phyloP scores from a whole-genome alignment of 2,888 invertebrate species.

The Parochlus steinenii region DNA sequence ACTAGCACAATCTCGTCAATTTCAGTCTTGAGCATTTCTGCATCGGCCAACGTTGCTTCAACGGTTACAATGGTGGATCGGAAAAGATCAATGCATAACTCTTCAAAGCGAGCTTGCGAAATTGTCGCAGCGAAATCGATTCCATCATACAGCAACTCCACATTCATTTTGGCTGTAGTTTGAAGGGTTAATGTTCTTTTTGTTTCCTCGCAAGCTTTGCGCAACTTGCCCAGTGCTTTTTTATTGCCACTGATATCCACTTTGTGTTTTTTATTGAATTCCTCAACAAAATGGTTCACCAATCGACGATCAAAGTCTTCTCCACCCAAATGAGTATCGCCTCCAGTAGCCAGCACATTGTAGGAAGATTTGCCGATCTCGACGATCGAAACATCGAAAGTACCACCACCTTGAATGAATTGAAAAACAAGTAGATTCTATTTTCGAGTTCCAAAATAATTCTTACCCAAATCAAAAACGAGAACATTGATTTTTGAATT shows the following conservation, averaged over 20 bases:
- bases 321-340: constrained; percentile 65
- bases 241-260: constrained; percentile 52
- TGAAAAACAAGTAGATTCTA: no score
- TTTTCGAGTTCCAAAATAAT: constrained; percentile 5
- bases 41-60: constrained; percentile 64
- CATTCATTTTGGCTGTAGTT: constrained; percentile 67
- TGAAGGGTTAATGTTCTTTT: constrained; percentile 61
- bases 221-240: constrained; percentile 60
- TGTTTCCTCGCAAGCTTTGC: constrained; percentile 72
- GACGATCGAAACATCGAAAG: constrained; percentile 83
- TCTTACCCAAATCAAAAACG: constrained; percentile 47
- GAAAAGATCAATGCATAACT: constrained; percentile 67
- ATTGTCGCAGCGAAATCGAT: constrained; percentile 81
- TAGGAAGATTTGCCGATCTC: constrained; percentile 75
- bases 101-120: constrained; percentile 75
- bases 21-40: constrained; percentile 65
- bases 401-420: constrained; percentile 87
- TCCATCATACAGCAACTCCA: constrained; percentile 78
- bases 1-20: constrained; percentile 72
- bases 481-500: constrained; percentile 60
- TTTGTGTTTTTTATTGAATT: constrained; percentile 59
- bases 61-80: constrained; percentile 63
- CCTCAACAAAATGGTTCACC: constrained; percentile 60
- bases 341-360: constrained; percentile 64
- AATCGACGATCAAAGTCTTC: constrained; percentile 68